These are phyloP conservation scores for Trichomycterus rosablanca DNA, from an alignment of 2,113 vertebrate species.

Conservation along the genomic window DNA sequence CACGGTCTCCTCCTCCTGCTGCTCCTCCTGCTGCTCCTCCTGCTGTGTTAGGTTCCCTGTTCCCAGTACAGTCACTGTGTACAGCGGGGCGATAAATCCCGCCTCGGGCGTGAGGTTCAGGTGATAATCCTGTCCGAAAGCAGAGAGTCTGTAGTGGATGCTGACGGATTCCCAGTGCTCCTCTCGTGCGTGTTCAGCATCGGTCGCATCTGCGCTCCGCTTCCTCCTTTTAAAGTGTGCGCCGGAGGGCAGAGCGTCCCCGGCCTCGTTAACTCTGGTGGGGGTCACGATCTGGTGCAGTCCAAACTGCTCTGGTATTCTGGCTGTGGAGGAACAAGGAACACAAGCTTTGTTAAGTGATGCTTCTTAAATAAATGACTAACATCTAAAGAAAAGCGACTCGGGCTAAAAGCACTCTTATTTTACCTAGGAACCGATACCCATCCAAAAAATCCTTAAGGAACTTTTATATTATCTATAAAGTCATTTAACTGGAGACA, in stretches of 20 bases:
- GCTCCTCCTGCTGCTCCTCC: not conserved
- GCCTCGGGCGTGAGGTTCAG: conserved; percentile 90
- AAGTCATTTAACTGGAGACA: too few relatives aligned
- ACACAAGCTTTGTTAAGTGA: not conserved
- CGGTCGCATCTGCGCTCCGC: conserved; percentile 79
- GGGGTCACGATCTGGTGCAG: conserved; percentile 91
- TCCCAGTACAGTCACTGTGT: conserved; percentile 85
- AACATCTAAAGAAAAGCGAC: too few relatives aligned
- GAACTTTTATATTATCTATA: too few relatives aligned
- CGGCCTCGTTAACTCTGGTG: conserved; percentile 82
- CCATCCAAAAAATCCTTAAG: too few relatives aligned
- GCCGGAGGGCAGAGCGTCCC: conserved; percentile 79
- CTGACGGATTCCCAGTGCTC: conserved; percentile 75
- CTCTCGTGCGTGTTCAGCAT: conserved; percentile 53
- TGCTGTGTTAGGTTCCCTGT: conserved; percentile 1
- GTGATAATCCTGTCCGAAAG: conserved; percentile 87
- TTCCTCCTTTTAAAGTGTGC: conserved; percentile 90
- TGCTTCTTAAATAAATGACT: too few relatives aligned
- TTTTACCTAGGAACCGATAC: too few relatives aligned
- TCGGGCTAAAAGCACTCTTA: too few relatives aligned
- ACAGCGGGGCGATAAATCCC: conserved; percentile 92
- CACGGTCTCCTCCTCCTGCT: conserved; percentile 68
- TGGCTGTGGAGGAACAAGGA: conserved; percentile 58
- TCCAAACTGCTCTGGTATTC: conserved; percentile 70
- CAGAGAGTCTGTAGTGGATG: conserved; percentile 86